Evolutionary conservation across 2,888 invertebrate species (phyloP), one percentile per base, ranked within the genome.

Genomic region (Ectemnius lituratus): DNA sequence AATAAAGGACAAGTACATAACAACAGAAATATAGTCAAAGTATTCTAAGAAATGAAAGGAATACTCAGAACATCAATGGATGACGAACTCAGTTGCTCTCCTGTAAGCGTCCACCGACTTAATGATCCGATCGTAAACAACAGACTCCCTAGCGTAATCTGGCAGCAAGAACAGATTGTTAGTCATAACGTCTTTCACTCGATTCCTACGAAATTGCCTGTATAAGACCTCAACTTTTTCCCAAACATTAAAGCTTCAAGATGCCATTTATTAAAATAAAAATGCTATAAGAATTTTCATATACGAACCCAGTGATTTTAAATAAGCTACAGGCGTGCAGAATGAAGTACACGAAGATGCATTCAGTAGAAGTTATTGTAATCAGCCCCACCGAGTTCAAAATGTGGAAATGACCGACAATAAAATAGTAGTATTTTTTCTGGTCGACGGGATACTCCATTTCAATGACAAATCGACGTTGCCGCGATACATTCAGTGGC

Each of bases 221-320:
- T 16, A 52, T 52, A 52, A 14, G 8, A 16, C 2, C 23, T n/a
- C n/a, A 14, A 16, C 16, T 52, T 16, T 13, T 5, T n/a, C 5
- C 23, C 1, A 52, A 52, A 52, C 52, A 52, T 52, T 13, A 52
- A 37, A 37, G 0, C 11, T 37, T 2, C 37, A 37, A 37, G 11
- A 11, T 37, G 11, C 37, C 37, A 11, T 37, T n/a, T 14, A 47
- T n/a, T 16, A 1, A 4, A 37, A 11, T 11, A 37, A 37, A 11
- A 37, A 37, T 8, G 1, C 37, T 23, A 4, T 37, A 37, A 37
- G 37, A 37, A 37, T 8, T 11, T 37, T 2, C 8, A 37, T 37
- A 11, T 8, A 16, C 61, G 67, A 59, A 75, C 75, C 75, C 52
- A n/a, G 73, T 52, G 46, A 75, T 69, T 59, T 68, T 59, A 45